Base-by-base conservation (phyloP, 2,113 vertebrate genomes). In the Silurus glanis region DNA sequence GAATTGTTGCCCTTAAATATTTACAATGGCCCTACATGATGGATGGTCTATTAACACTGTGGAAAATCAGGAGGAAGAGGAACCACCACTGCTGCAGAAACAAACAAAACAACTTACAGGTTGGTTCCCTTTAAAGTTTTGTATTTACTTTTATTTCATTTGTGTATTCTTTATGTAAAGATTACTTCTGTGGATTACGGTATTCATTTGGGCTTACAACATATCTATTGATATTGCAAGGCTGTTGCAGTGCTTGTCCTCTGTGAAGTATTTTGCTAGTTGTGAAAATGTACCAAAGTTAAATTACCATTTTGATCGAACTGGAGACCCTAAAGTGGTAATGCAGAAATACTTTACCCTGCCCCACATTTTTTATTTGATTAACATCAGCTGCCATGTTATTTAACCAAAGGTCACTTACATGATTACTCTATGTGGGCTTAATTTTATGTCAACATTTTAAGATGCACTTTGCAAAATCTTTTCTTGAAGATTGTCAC, bases 41-140 rank as follows among this genome's bases (percentile, higher is more conserved):
- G 91, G 91, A 74, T 87, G 5, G 90, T 92, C 94, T 88, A 91
- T 93, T 90, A 93, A 92, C 90, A 66, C 72, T 1, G 0, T 59
- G 7, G 66, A 84, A 0, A 90, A 94, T 5, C 45, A 90, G 19
- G 55, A 84, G 13, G 91, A 93, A 2, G 94, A 93, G 66, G 51
- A 12, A 0, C 86, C 92, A 7, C 91, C 91, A 2, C 92, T 96
- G 71, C 85, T 95, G n/a, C 0, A 88, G 47, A 84, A 88, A 82
- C 16, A 82, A 49, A 82, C 25, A 47, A 58, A 58, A n/a, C 80
- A 86, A 1, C 23, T 16, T 45, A 49, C 85, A 82, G 89, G 89
- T 92, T 59, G 3, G 85, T 80, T 59, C 64, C 51, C 28, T 49
- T 0, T 28, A 55, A 71, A 62, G 61, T 10, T 75, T 9, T 45